Conservation (phyloP, 1,140 invertebrate species). For the Bradynema listronoti region DNA sequence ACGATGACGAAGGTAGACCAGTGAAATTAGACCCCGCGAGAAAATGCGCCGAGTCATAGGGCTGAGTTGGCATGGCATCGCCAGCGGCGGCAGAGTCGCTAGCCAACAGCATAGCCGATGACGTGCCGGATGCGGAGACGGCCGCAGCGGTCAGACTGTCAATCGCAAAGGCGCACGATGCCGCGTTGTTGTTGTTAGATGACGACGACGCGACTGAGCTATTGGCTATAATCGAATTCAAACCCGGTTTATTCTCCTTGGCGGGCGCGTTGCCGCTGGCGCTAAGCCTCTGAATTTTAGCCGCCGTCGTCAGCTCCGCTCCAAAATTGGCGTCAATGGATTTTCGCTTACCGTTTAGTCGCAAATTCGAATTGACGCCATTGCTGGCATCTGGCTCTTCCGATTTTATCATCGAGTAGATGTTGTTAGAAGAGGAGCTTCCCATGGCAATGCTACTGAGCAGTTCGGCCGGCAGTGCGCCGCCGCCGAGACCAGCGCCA, state of each 20-base stretch:
- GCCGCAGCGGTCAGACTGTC: slow-evolving; percentile 12
- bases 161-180: slow-evolving; percentile 8
- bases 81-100: slow-evolving; percentile 1
- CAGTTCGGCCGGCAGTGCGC: background rate
- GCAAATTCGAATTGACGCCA: too few species aligned
- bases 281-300: background rate
- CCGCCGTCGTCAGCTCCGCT: background rate
- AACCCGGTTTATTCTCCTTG: background rate
- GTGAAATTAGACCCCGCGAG: slow-evolving; percentile 9
- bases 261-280: background rate
- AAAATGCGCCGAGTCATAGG: background rate
- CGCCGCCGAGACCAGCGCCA: background rate
- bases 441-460: background rate
- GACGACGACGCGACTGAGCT: too few species aligned
- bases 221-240: background rate
- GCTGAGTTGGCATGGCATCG: background rate
- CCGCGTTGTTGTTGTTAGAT: background rate
- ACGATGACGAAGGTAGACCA: background rate
- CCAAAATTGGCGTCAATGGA: background rate
- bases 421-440: background rate
- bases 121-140: background rate
- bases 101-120: background rate
- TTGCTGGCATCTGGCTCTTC: background rate
- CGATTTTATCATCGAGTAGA: background rate
- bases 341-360: too few species aligned